phyloP scores from a whole-genome alignment of 2,113 vertebrate genomes.

The Chrysemys picta region DNA sequence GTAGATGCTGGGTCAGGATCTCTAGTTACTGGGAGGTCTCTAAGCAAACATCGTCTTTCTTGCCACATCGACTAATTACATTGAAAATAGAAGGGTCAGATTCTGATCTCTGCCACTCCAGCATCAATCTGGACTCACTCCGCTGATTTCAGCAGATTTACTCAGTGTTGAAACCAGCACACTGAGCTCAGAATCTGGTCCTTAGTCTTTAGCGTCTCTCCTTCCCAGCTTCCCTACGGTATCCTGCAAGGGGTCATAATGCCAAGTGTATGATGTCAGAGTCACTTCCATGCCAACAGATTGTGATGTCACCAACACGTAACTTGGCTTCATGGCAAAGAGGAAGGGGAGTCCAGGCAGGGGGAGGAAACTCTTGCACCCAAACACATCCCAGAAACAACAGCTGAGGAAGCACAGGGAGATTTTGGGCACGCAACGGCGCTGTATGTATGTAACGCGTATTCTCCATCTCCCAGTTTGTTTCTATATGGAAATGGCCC shows the following conservation, averaged over 20 bases:
- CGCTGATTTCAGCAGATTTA: too few species aligned
- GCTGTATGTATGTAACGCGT: not conserved
- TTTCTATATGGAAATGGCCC: not conserved
- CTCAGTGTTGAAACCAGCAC: too few species aligned
- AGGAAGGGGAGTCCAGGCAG: not conserved
- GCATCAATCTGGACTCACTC: too few species aligned
- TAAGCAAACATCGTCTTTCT: too few species aligned
- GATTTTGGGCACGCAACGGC: not conserved
- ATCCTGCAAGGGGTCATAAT: not conserved
- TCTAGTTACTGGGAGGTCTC: too few species aligned
- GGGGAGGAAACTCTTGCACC: not conserved
- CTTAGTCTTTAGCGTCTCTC: not conserved
- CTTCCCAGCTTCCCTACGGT: not conserved
- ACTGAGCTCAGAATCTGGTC: too few species aligned
- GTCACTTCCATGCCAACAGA: not conserved
- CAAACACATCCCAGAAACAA: not conserved
- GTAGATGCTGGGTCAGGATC: too few species aligned
- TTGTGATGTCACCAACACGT: not conserved
- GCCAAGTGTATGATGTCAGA: not conserved
- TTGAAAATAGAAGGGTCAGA: too few species aligned
- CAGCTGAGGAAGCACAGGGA: not conserved
- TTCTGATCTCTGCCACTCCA: too few species aligned
- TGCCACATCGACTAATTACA: too few species aligned
- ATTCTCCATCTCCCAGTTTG: not conserved
- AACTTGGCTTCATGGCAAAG: not conserved